phyloP scores from a whole-genome alignment of 53 echinoderm and acorn worm species.

The Paracentrotus lividus region DNA sequence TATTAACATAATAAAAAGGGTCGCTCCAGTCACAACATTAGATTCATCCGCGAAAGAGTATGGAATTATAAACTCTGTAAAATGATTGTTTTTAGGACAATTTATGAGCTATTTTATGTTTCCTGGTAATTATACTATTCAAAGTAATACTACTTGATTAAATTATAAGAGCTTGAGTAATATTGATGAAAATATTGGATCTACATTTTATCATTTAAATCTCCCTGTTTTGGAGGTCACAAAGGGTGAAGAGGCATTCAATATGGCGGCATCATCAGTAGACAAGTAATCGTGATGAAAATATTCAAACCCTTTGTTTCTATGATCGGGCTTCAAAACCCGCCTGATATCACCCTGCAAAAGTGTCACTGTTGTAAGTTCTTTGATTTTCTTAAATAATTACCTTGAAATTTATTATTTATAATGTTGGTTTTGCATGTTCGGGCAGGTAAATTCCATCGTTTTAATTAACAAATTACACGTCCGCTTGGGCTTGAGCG shows the following conservation, averaged over 20 bases:
- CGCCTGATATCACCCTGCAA: slow-evolving; percentile 52
- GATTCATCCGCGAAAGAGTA: slow-evolving; percentile 61
- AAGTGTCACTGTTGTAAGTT: slow-evolving; percentile 40
- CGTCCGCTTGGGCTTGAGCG: slow-evolving; percentile 69
- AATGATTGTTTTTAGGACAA: background rate
- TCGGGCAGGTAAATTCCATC: slow-evolving; percentile 63
- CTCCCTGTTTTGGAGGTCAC: slow-evolving; percentile 67
- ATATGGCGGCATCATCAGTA: slow-evolving; percentile 73
- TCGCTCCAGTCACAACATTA: slow-evolving; percentile 62
- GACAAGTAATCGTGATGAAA: slow-evolving; percentile 73
- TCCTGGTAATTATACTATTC: background rate
- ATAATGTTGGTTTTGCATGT: slow-evolving; percentile 40
- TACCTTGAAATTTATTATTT: background rate
- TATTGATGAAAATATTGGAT: background rate
- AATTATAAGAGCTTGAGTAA: background rate
- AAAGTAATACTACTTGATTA: background rate
- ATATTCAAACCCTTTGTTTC: slow-evolving; percentile 72
- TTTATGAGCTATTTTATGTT: background rate
- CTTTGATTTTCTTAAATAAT: slow-evolving; percentile 12
- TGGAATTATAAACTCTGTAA: background rate
- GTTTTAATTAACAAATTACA: slow-evolving; percentile 73
- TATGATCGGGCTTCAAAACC: slow-evolving; percentile 46
- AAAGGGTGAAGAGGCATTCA: slow-evolving; percentile 68
- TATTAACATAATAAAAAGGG: slow-evolving; percentile 61
- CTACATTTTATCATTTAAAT: slow-evolving; percentile 69